Conservation (phyloP, 2,797 vertebrate genomes). For the Enteromius mattozi region DNA sequence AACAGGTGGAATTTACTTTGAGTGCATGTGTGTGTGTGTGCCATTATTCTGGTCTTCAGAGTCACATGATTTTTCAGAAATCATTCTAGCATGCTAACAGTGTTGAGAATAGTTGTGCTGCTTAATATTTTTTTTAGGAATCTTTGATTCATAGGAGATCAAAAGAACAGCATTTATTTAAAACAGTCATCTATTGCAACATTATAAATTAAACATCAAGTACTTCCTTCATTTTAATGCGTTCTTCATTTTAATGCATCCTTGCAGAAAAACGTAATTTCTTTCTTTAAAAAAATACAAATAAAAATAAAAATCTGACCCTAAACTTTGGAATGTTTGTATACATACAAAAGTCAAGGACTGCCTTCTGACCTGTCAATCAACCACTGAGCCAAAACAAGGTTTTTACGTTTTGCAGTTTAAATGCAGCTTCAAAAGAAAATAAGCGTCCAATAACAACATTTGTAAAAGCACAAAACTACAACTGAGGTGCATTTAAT, state of each 20-base stretch:
- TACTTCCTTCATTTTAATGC: background rate
- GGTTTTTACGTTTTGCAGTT: background rate
- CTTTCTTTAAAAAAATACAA: background rate
- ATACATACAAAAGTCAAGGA: background rate
- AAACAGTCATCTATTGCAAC: background rate
- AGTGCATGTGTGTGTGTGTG: background rate
- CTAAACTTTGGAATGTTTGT: background rate
- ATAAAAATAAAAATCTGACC: background rate
- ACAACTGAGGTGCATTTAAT: background rate
- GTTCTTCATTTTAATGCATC: background rate
- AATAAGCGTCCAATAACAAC: background rate
- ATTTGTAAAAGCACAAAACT: background rate
- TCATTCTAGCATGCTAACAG: background rate
- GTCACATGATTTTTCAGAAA: background rate
- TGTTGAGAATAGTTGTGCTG: background rate
- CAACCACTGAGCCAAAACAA: background rate
- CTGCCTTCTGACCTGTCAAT: background rate
- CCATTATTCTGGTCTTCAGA: background rate
- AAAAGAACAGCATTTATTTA: background rate
- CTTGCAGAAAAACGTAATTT: background rate
- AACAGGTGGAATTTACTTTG: no score
- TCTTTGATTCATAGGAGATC: background rate
- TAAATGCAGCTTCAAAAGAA: background rate
- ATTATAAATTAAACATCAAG: background rate
- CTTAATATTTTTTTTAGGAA: constrained; percentile 5